Evolutionary conservation across 1,140 invertebrate genomes (phyloP).

Genomic region (Drosophila fuyamai): DNA sequence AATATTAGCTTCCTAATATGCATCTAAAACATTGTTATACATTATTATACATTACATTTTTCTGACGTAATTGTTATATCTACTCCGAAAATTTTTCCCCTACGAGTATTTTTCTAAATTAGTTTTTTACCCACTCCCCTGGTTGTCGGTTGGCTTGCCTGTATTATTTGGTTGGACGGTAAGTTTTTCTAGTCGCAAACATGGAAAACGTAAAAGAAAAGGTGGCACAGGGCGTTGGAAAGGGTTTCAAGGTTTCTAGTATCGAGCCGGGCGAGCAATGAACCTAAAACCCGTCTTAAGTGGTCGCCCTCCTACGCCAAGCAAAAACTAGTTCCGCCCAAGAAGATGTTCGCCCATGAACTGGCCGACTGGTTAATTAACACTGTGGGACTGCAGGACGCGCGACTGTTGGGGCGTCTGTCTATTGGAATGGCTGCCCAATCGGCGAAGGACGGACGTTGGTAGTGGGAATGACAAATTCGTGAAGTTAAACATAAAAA

Average conservation of each 20-base stretch:
- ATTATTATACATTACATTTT: too few relatives aligned
- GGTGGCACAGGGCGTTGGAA: constrained; percentile 24
- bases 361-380: constrained; percentile 26
- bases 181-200: constrained; percentile 25
- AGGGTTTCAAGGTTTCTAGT: constrained; percentile 64
- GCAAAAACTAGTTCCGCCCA: constrained; percentile 46
- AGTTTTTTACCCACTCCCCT: constrained; percentile 1
- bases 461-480: constrained; percentile 33
- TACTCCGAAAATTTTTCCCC: background rate
- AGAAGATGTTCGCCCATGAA: constrained; percentile 19
- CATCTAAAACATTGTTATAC: too few relatives aligned
- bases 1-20: too few relatives aligned
- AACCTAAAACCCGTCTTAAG: constrained; percentile 48
- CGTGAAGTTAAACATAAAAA: background rate
- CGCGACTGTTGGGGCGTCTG: constrained; percentile 4
- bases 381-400: constrained; percentile 4
- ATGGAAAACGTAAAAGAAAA: constrained; percentile 32
- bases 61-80: too few relatives aligned
- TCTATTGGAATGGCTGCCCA: background rate
- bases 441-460: constrained; percentile 9
- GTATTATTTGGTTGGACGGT: constrained; percentile 21
- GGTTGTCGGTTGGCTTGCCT: constrained; percentile 1
- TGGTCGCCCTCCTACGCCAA: constrained; percentile 38
- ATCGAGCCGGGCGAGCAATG: constrained; percentile 56
- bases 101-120: background rate